Percentiles rank a stretch among this genome's conserved stretches.
Conservation (phyloP, 1,140 invertebrate species). For the Drosophila dunni region DNA sequence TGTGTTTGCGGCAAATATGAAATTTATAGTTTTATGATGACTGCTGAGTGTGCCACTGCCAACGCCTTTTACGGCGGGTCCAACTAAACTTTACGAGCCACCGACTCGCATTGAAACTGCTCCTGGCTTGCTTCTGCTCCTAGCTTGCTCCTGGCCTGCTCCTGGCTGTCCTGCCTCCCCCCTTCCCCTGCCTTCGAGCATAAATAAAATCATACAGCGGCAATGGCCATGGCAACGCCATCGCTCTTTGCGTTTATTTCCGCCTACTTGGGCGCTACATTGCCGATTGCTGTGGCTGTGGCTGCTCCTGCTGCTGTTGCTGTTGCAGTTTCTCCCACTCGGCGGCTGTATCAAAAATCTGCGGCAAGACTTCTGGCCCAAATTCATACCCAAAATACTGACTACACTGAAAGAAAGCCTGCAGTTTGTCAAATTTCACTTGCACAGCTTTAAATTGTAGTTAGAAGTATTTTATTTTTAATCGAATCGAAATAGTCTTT, state of each 20-base stretch:
- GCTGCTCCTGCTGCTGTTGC: not conserved
- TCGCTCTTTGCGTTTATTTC: constrained; percentile 66
- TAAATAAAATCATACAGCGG: constrained; percentile 78
- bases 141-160: constrained; percentile 6
- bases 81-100: constrained; percentile 79
- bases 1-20: constrained; percentile 76
- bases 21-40: constrained; percentile 84
- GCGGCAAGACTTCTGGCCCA: constrained; percentile 12
- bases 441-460: not conserved
- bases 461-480: not conserved
- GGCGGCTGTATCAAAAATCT: constrained; percentile 60
- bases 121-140: constrained; percentile 8
- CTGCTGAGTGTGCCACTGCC: constrained; percentile 82
- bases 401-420: not conserved
- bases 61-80: constrained; percentile 80
- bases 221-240: constrained; percentile 25
- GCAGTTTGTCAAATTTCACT: not conserved
- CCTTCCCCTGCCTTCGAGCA: constrained; percentile 52
- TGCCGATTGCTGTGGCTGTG: constrained; percentile 71
- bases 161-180: not conserved
- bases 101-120: constrained; percentile 36
- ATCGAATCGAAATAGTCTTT: not conserved
- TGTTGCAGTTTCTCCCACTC: constrained; percentile 57
- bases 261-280: constrained; percentile 78
- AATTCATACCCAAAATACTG: constrained; percentile 13